Conservation (phyloP, 1,140 invertebrate species). For the Pararge aegeria region DNA sequence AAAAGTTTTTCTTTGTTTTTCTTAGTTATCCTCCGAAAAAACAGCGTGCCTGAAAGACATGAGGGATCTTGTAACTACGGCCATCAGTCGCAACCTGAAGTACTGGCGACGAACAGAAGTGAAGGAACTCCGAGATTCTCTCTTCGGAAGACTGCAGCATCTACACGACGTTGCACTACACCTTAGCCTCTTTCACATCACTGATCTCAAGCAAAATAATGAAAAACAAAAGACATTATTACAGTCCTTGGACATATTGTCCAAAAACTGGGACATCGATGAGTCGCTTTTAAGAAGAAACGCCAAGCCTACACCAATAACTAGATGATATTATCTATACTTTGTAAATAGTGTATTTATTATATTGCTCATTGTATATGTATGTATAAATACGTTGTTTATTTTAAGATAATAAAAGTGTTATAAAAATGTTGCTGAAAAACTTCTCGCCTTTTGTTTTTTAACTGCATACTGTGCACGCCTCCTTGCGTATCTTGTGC, state of each 20-base stretch:
- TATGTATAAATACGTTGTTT: conserved; percentile 55
- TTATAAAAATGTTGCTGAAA: conserved; percentile 52
- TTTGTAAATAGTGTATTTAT: conserved; percentile 75
- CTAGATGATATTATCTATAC: conserved; percentile 61
- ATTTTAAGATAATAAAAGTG: conserved; percentile 55
- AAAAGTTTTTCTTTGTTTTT: background rate
- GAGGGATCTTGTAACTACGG: conserved; percentile 52
- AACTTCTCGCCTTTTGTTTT: conserved; percentile 3
- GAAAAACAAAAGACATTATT: conserved; percentile 41
- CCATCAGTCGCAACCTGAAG: conserved; percentile 65
- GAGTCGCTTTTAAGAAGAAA: conserved; percentile 47
- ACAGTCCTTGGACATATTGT: conserved; percentile 44
- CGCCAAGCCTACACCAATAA: conserved; percentile 26
- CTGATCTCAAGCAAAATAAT: conserved; percentile 54
- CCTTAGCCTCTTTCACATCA: conserved; percentile 56
- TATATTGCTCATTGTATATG: conserved; percentile 52
- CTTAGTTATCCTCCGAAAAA: conserved; percentile 52
- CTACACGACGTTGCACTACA: conserved; percentile 62
- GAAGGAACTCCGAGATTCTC: conserved; percentile 46
- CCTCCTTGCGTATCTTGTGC: too few relatives aligned
- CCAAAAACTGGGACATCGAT: conserved; percentile 59
- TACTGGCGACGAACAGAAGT: conserved; percentile 63
- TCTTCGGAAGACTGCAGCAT: conserved; percentile 67
- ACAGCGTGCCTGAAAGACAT: conserved; percentile 65
- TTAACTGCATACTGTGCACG: background rate